Conservation (phyloP, 2,113 vertebrate species). For the Uria aalge region DNA sequence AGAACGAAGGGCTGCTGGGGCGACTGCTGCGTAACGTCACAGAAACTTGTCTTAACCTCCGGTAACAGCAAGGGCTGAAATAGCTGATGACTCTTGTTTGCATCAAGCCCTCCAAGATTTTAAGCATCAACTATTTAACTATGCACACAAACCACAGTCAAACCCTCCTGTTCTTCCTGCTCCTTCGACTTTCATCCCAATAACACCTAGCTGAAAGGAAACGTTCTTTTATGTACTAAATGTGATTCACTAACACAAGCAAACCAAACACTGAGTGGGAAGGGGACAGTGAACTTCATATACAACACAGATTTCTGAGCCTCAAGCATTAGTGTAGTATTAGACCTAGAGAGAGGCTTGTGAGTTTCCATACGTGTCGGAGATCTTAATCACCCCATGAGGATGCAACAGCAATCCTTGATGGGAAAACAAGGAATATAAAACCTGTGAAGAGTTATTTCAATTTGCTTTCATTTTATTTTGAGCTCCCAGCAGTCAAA, state of each 20-base stretch:
- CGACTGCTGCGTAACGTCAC: not conserved
- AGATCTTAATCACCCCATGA: not conserved
- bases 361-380: not conserved
- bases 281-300: not conserved
- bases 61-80: slow-evolving; percentile 18
- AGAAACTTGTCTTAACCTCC: not conserved
- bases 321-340: not conserved
- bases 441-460: not conserved
- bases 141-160: not conserved
- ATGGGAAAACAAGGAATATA: not conserved
- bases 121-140: not conserved
- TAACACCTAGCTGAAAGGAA: not conserved
- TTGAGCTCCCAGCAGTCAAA: not conserved
- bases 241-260: not conserved
- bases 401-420: not conserved
- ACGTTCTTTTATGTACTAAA: not conserved
- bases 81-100: slow-evolving; percentile 21
- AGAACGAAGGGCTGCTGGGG: not conserved
- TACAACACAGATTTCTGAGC: not conserved
- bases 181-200: not conserved
- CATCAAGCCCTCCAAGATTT: not conserved
- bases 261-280: not conserved
- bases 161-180: not conserved
- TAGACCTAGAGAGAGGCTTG: not conserved
- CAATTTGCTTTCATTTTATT: not conserved